These are phyloP conservation scores for Muntiacus reevesi DNA, from an alignment of 2,113 vertebrate genomes.

Conservation along the genomic window DNA sequence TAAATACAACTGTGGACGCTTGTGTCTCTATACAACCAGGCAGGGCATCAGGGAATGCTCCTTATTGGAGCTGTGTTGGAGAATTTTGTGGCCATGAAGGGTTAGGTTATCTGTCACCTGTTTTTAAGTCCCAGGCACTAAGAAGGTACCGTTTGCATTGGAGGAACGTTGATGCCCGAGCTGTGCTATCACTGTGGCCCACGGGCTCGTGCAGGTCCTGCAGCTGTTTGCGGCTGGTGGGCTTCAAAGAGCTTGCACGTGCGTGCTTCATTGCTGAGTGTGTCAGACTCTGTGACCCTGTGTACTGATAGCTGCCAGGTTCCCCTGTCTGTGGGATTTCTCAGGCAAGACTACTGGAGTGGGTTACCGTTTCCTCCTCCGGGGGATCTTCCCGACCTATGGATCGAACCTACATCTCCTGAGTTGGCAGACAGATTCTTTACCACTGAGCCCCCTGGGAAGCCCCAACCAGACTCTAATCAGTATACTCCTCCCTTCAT, in stretches of 20 bases:
- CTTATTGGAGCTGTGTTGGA: not conserved
- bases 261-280: not conserved
- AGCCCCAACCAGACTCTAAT: not conserved
- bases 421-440: not conserved
- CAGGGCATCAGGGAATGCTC: not conserved
- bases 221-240: not conserved
- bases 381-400: not conserved
- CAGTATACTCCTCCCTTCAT: not conserved
- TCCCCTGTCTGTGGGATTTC: not conserved
- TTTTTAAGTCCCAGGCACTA: not conserved
- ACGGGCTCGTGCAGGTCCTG: not conserved
- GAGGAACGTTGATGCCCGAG: not conserved
- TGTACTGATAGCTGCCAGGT: not conserved
- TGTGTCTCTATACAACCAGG: not conserved
- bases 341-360: not conserved
- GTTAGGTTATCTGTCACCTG: not conserved
- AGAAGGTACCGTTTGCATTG: not conserved
- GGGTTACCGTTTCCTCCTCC: not conserved
- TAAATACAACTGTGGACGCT: not conserved
- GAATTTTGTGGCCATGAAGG: not conserved
- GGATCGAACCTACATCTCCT: not conserved
- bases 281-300: not conserved
- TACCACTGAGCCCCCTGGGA: not conserved
- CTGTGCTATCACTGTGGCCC: not conserved
- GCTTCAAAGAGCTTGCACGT: not conserved